Conservation (phyloP, 1,140 invertebrate genomes). For the Thalassaphorura encarpata region DNA sequence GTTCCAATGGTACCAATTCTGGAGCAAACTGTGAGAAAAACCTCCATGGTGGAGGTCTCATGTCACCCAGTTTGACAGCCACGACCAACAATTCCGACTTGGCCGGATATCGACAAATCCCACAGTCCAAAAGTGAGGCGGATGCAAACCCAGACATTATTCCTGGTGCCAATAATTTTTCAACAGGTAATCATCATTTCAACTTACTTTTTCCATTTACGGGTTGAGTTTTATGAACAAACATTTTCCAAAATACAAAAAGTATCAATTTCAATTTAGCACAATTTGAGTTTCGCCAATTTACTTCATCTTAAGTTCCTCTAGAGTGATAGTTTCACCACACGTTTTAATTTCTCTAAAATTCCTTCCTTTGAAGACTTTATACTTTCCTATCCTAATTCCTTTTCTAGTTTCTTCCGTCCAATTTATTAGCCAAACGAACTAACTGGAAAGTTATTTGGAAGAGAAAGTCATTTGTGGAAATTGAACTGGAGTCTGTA, state of each 20-base stretch:
- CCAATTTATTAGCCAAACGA: too few species aligned
- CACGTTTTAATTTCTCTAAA: not conserved
- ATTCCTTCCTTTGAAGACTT: too few species aligned
- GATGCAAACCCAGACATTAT: slow-evolving; percentile 33
- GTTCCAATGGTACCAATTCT: not conserved
- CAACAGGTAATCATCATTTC: slow-evolving; percentile 15
- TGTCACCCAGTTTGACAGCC: slow-evolving; percentile 13
- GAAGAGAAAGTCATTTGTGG: too few species aligned
- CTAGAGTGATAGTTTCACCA: not conserved
- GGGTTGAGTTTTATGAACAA: not conserved
- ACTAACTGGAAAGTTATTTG: too few species aligned
- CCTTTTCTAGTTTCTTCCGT: too few species aligned
- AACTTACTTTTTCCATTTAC: not conserved
- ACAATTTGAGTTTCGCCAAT: not conserved
- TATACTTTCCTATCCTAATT: too few species aligned
- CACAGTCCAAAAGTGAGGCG: slow-evolving; percentile 25
- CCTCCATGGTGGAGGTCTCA: slow-evolving; percentile 5
- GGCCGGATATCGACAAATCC: slow-evolving; percentile 21
- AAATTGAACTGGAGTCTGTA: too few species aligned
- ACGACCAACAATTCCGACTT: slow-evolving; percentile 18
- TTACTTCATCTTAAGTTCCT: not conserved
- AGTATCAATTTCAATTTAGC: not conserved
- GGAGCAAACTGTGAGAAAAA: slow-evolving; percentile 20
- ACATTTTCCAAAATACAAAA: not conserved
- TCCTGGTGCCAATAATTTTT: slow-evolving; percentile 30